phyloP scores from a whole-genome alignment of 2,888 invertebrate species.

The Rhingia rostrata region DNA sequence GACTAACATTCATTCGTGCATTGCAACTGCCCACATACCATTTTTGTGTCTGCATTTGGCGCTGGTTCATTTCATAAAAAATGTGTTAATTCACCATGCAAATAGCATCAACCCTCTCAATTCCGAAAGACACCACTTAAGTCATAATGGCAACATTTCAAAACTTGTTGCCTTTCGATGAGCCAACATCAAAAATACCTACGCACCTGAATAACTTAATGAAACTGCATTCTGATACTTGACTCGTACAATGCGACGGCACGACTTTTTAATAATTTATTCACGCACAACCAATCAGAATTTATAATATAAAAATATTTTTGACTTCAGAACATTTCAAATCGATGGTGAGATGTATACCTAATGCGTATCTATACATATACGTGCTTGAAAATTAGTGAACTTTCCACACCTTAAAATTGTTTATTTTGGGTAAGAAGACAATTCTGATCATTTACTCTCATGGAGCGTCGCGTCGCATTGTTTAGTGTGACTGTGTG shows the following conservation, averaged over 20 bases:
- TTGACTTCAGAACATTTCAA: constrained; percentile 31
- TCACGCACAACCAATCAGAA: constrained; percentile 10
- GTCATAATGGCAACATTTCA: constrained; percentile 23
- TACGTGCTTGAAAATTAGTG: constrained; percentile 28
- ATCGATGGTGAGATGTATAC: constrained; percentile 32
- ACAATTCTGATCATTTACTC: background rate
- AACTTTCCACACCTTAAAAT: constrained; percentile 41
- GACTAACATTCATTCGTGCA: background rate
- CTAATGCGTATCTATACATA: background rate
- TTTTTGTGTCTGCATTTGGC: background rate
- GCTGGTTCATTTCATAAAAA: background rate
- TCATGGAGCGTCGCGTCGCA: background rate
- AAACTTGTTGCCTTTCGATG: constrained; percentile 13
- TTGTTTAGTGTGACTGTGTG: background rate
- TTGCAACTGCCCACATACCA: background rate
- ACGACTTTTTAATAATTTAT: constrained; percentile 13
- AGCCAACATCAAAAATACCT: constrained; percentile 23
- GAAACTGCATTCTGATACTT: constrained; percentile 4
- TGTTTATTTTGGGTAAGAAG: constrained; percentile 13
- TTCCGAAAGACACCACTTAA: background rate
- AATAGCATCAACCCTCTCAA: constrained; percentile 23
- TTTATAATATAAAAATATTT: constrained; percentile 20
- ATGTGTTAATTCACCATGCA: constrained; percentile 33
- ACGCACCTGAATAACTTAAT: constrained; percentile 34
- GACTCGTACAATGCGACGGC: background rate